Percentiles rank a stretch among this genome's conserved stretches.
These are phyloP conservation scores for Cheumatopsyche charites DNA, from an alignment of 1,140 invertebrate genomes.

Conservation along the genomic window DNA sequence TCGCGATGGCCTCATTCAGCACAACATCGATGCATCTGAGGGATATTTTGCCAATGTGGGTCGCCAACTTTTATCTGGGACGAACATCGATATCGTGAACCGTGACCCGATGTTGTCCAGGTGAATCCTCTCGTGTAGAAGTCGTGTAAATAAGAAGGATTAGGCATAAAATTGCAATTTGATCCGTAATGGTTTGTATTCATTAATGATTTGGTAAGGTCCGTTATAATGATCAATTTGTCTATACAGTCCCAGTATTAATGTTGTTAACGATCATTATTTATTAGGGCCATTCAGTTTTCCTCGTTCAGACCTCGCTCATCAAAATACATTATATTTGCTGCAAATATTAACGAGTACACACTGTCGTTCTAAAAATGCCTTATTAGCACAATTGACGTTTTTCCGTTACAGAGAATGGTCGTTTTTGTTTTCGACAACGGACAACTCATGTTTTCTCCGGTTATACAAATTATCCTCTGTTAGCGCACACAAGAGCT, in stretches of 20 bases:
- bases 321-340: too few species aligned
- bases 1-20: slow-evolving; percentile 1
- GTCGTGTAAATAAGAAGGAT: too few species aligned
- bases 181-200: too few species aligned
- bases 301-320: too few species aligned
- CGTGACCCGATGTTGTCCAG: neutral
- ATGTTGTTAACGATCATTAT: too few species aligned
- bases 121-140: too few species aligned
- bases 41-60: neutral
- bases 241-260: too few species aligned
- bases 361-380: neutral
- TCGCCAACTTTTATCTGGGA: neutral
- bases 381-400: neutral
- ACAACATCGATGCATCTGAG: neutral
- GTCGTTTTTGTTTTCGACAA: neutral
- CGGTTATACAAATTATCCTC: slow-evolving; percentile 1
- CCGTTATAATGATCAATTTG: too few species aligned
- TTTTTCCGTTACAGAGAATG: neutral
- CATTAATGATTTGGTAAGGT: too few species aligned
- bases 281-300: too few species aligned
- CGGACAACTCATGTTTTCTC: neutral
- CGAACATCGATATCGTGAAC: slow-evolving; percentile 7
- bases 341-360: neutral
- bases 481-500: neutral
- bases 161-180: too few species aligned